Conservation (phyloP, 2,113 vertebrate genomes). For the Lepus europaeus region DNA sequence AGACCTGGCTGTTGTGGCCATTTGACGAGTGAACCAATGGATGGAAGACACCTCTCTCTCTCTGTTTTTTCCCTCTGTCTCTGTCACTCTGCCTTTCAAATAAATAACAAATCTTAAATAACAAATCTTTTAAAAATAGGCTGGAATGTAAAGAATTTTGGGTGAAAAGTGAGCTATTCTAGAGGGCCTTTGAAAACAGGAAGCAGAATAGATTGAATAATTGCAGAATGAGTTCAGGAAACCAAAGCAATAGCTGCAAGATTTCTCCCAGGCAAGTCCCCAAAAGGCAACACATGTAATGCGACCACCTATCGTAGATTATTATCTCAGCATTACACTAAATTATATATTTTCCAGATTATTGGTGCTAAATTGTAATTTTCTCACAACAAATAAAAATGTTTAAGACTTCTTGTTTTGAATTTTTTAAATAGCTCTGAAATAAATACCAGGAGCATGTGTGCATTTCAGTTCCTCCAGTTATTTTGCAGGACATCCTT, state of each 20-base stretch:
- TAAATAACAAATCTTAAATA: too few species aligned
- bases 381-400: neutral
- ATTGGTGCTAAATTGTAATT: conserved; percentile 13
- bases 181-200: neutral
- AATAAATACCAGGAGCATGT: neutral
- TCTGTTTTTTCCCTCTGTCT: too few species aligned
- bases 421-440: neutral
- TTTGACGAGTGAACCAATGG: too few species aligned
- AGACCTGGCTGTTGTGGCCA: too few species aligned
- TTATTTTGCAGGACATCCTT: neutral
- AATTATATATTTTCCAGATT: neutral
- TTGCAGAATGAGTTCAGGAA: neutral
- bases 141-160: neutral
- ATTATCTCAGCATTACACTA: neutral
- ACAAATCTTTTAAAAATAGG: neutral
- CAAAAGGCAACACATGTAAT: neutral
- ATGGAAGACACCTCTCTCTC: too few species aligned
- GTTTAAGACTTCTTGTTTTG: neutral
- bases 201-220: neutral
- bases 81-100: too few species aligned
- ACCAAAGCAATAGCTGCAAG: neutral
- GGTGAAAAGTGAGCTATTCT: neutral
- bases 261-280: neutral
- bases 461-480: neutral
- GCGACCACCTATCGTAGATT: neutral